These are phyloP conservation scores for Aplidium turbinatum DNA, from an alignment of 23 tunicate species.

Conservation along the genomic window DNA sequence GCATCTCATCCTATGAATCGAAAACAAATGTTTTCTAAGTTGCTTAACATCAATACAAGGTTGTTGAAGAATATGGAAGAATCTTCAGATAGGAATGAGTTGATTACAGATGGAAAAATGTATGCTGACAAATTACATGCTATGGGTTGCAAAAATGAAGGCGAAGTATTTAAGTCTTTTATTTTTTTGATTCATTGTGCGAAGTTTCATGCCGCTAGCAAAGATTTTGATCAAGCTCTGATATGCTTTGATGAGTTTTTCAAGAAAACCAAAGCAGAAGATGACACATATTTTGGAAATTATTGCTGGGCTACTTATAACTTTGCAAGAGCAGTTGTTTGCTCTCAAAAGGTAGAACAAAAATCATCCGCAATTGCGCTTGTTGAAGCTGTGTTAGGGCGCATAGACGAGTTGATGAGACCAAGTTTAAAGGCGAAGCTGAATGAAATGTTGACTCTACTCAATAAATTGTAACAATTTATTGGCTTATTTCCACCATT, in stretches of 20 bases:
- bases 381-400: too few relatives aligned
- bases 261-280: slow-evolving; percentile 6
- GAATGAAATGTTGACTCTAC: too few relatives aligned
- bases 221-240: slow-evolving; percentile 22
- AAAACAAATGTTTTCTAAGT: neutral
- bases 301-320: slow-evolving; percentile 60
- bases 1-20: slow-evolving; percentile 4
- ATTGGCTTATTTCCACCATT: too few relatives aligned
- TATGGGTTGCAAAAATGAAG: slow-evolving; percentile 4
- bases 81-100: neutral
- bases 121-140: neutral
- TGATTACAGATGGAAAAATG: neutral
- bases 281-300: slow-evolving; percentile 16
- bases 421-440: too few relatives aligned
- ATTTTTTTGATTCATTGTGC: slow-evolving; percentile 54
- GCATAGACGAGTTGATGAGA: too few relatives aligned
- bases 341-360: too few relatives aligned
- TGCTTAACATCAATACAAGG: slow-evolving; percentile 13
- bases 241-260: slow-evolving; percentile 21
- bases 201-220: slow-evolving; percentile 41
- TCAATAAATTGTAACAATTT: too few relatives aligned
- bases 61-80: too few relatives aligned
- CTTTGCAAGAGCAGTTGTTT: slow-evolving; percentile 41
- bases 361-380: too few relatives aligned
- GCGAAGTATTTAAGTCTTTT: slow-evolving; percentile 8